Evolutionary conservation across 2,113 vertebrate species (phyloP).

Genomic region (Tachuris rubrigastra): DNA sequence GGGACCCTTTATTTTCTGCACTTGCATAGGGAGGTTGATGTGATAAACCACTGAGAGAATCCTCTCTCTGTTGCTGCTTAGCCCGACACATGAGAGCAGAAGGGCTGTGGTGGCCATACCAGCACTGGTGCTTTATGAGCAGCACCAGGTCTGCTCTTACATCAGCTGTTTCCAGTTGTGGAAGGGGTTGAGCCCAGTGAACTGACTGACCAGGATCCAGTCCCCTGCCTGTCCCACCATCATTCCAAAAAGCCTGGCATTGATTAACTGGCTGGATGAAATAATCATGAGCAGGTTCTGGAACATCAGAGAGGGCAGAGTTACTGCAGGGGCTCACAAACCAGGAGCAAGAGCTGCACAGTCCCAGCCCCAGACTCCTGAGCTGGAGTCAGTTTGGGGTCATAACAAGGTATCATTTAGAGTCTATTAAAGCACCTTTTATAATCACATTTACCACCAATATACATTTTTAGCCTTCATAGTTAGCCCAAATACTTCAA

Average conservation of each 20-base stretch:
- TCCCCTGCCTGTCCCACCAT: background rate
- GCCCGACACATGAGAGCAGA: background rate
- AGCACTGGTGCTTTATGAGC: background rate
- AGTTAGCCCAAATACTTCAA: slow-evolving; percentile 24
- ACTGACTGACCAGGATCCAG: background rate
- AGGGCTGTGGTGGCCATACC: background rate
- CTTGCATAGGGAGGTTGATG: background rate
- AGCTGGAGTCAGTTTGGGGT: background rate
- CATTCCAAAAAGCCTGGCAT: background rate
- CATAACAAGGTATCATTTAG: slow-evolving; percentile 1
- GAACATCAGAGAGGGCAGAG: background rate
- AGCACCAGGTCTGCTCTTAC: background rate
- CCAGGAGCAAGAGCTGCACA: background rate
- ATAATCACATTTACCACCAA: slow-evolving; percentile 50
- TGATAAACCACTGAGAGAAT: background rate
- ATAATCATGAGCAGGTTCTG: background rate
- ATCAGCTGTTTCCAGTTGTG: background rate
- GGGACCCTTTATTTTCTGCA: background rate
- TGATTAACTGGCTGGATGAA: background rate
- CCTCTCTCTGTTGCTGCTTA: background rate
- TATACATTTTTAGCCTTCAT: slow-evolving; percentile 7
- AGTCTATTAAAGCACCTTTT: slow-evolving; percentile 65
- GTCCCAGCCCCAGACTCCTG: background rate
- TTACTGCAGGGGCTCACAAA: background rate
- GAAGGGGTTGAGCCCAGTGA: background rate